Evolutionary conservation across 2,113 vertebrate genomes (phyloP).

Genomic region (Nibea albiflora): DNA sequence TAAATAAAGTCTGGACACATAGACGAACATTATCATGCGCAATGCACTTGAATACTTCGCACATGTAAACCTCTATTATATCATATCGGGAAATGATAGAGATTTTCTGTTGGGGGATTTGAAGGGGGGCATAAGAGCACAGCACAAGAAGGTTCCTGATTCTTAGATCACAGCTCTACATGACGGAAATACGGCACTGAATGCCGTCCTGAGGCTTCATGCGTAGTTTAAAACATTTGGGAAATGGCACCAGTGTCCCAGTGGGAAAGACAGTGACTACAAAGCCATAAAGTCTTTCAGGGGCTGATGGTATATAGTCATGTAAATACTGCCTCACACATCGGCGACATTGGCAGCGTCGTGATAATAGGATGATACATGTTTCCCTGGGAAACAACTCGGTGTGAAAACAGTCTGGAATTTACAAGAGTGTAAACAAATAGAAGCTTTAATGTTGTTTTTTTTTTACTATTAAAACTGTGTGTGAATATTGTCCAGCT

Average conservation of each 20-base stretch:
- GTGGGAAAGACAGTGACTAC: constrained; percentile 60
- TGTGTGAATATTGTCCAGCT: too few species aligned
- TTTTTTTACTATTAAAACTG: neutral
- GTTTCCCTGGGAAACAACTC: constrained; percentile 76
- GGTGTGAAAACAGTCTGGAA: constrained; percentile 80
- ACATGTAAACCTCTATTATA: neutral
- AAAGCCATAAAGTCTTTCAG: constrained; percentile 80
- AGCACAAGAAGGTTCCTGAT: neutral
- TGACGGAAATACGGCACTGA: neutral
- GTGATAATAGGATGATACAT: constrained; percentile 84
- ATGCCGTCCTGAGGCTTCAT: neutral
- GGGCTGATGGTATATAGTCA: constrained; percentile 75
- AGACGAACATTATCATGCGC: neutral
- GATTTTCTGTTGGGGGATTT: neutral
- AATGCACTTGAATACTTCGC: neutral
- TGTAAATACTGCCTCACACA: constrained; percentile 84
- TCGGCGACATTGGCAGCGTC: constrained; percentile 76
- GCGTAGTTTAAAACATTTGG: constrained; percentile 53
- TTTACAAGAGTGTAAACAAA: constrained; percentile 66
- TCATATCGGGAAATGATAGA: neutral
- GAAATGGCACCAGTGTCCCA: constrained; percentile 72
- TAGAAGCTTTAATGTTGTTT: constrained; percentile 21
- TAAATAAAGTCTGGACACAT: neutral
- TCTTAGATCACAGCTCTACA: neutral
- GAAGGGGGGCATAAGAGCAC: neutral